Evolutionary conservation across 2,888 invertebrate species (phyloP).

Genomic region (Tanytarsus gracilentus): DNA sequence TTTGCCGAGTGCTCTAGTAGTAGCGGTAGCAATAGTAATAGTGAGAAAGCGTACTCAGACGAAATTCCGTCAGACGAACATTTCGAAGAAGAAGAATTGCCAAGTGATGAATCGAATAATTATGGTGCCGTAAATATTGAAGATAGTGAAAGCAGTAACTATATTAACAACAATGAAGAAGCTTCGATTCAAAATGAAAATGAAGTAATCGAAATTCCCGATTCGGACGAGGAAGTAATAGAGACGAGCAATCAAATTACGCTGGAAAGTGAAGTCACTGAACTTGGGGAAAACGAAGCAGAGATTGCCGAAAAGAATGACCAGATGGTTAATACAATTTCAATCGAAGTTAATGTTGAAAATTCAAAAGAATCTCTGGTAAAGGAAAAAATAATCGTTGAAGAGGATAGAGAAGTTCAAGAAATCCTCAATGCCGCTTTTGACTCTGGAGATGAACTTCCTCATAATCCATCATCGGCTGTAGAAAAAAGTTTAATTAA

Average conservation of each 20-base stretch:
- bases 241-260: background rate
- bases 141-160: background rate
- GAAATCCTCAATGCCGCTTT: background rate
- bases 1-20: background rate
- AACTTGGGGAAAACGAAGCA: background rate
- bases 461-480: background rate
- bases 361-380: background rate
- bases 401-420: background rate
- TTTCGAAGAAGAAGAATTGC: constrained; percentile 19
- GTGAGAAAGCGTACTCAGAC: background rate
- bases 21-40: background rate
- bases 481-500: background rate
- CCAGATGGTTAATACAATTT: background rate
- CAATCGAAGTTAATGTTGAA: background rate
- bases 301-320: too few relatives aligned
- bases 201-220: background rate
- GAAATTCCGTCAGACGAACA: constrained; percentile 8
- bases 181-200: background rate
- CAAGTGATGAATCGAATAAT: background rate
- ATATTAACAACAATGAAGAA: background rate
- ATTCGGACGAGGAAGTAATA: background rate
- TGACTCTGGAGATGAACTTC: too few relatives aligned
- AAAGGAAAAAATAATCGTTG: background rate
- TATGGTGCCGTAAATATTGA: constrained; percentile 1
- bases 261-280: background rate